phyloP scores from a whole-genome alignment of 2,888 invertebrate species.

The Acleris cristana region DNA sequence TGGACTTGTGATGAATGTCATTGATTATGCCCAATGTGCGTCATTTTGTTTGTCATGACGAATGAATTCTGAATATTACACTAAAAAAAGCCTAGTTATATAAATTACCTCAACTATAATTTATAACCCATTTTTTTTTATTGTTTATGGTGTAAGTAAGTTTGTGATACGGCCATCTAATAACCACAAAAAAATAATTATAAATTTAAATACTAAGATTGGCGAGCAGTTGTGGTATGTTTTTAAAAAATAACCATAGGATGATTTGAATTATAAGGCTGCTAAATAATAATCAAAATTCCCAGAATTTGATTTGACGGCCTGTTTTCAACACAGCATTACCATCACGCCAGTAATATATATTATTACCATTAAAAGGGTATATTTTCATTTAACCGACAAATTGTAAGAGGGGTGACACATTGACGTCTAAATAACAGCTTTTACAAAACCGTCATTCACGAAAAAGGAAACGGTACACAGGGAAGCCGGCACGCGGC shows the following conservation, averaged over 20 bases:
- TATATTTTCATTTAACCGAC: conserved; percentile 42
- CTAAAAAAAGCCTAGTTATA: no score
- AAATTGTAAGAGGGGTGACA: conserved; percentile 55
- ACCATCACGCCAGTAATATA: conserved; percentile 20
- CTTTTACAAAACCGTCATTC: conserved; percentile 72
- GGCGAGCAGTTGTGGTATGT: no score
- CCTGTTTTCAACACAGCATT: conserved; percentile 5
- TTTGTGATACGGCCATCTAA: not conserved
- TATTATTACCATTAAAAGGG: conserved; percentile 23
- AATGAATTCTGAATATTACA: no score
- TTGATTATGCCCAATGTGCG: no score
- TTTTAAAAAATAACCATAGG: no score
- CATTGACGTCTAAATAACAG: conserved; percentile 70
- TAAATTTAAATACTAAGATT: not conserved
- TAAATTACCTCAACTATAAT: no score
- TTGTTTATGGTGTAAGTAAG: no score
- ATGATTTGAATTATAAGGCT: not conserved
- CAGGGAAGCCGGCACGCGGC: conserved; percentile 67
- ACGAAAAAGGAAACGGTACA: conserved; percentile 62
- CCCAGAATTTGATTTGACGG: conserved; percentile 7
- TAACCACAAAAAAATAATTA: no score
- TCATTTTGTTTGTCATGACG: no score
- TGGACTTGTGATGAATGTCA: no score
- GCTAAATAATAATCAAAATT: not conserved
- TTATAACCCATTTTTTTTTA: no score